These are phyloP conservation scores for Phalacrocorax brasilianus DNA, from an alignment of 2,113 vertebrate genomes.

Conservation along the genomic window DNA sequence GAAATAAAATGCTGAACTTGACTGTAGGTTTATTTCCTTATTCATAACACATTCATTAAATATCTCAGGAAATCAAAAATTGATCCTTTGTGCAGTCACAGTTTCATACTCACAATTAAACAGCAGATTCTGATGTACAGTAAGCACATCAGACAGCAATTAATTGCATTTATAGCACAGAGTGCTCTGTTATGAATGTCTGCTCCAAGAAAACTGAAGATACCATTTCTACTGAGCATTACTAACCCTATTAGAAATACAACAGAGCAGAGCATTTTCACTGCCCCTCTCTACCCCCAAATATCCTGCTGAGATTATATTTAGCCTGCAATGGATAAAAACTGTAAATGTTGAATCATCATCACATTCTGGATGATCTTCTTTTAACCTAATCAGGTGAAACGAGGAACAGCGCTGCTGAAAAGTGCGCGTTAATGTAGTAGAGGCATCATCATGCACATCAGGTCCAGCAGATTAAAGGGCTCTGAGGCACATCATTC, in stretches of 20 bases:
- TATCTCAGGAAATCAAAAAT: constrained; percentile 47
- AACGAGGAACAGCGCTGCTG: background rate
- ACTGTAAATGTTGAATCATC: constrained; percentile 7
- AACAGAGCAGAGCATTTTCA: background rate
- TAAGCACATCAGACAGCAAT: constrained; percentile 36
- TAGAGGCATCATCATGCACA: background rate
- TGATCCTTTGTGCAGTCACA: constrained; percentile 20
- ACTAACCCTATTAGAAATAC: constrained; percentile 9
- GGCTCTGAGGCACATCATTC: constrained; percentile 15
- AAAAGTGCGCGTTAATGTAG: background rate
- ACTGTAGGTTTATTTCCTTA: background rate
- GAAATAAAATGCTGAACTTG: constrained; percentile 10
- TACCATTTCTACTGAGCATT: background rate
- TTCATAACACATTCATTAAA: background rate
- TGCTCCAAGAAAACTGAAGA: background rate
- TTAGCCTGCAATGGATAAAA: background rate
- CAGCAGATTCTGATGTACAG: constrained; percentile 39
- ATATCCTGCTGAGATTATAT: background rate
- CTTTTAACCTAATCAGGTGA: constrained; percentile 35
- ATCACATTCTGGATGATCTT: background rate
- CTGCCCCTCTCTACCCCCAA: background rate
- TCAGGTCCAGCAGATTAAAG: background rate
- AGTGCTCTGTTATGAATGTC: background rate
- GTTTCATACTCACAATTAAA: constrained; percentile 44
- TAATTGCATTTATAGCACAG: constrained; percentile 35